Conservation (phyloP, 2,888 invertebrate species). For the Aphodius sticticus region DNA sequence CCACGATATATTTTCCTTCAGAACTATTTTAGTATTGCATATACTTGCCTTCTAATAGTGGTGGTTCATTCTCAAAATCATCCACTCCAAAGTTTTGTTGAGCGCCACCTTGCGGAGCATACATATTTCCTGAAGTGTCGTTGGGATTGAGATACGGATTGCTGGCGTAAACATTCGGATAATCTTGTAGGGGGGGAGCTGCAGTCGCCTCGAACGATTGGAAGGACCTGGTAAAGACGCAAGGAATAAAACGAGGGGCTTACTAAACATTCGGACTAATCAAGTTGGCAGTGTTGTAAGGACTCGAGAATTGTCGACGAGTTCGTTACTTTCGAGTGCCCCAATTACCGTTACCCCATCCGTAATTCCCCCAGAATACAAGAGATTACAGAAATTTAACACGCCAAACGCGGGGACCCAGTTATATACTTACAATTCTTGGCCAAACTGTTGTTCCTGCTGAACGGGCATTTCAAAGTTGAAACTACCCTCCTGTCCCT, state of each 20-base stretch:
- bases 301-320: constrained; percentile 22
- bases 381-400: constrained; percentile 17
- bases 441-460: constrained; percentile 45
- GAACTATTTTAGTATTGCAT: too few relatives aligned
- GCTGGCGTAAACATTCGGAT: constrained; percentile 43
- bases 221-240: constrained; percentile 46
- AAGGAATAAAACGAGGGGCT: neutral
- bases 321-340: constrained; percentile 21
- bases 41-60: constrained; percentile 45
- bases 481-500: constrained; percentile 43
- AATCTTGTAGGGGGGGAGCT: constrained; percentile 34
- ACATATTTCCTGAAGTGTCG: constrained; percentile 28
- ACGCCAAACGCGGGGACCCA: neutral
- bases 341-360: constrained; percentile 24
- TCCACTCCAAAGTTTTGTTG: constrained; percentile 38
- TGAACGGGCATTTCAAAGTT: constrained; percentile 51
- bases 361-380: constrained; percentile 10
- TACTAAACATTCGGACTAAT: constrained; percentile 16
- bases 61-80: constrained; percentile 47
- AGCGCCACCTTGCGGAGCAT: constrained; percentile 14
- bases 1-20: neutral
- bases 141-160: constrained; percentile 46
- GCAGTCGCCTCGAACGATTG: constrained; percentile 47
- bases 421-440: constrained; percentile 48
- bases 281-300: constrained; percentile 8